A percentile compares a stretch with the other conserved stretches of the same genome.
phyloP scores from a whole-genome alignment of 2,113 vertebrate species.

The Neolamprologus sp. region DNA sequence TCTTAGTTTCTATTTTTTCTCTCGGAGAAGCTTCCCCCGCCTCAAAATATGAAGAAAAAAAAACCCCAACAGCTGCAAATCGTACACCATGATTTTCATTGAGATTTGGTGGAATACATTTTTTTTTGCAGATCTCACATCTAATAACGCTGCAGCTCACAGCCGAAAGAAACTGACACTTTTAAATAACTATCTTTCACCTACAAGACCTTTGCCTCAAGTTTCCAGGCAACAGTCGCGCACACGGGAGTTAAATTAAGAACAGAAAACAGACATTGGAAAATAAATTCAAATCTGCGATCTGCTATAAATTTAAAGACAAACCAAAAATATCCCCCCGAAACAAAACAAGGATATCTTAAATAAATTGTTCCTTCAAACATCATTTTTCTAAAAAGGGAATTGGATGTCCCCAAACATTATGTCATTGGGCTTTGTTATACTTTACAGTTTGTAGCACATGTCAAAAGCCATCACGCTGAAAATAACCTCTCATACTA shows the following conservation, averaged over 20 bases:
- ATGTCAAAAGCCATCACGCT: background rate
- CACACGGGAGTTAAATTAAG: background rate
- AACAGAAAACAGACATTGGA: background rate
- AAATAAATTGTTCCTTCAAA: background rate
- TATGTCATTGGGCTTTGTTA: background rate
- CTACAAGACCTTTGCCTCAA: background rate
- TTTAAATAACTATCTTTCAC: background rate
- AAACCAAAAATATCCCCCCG: background rate
- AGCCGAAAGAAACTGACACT: background rate
- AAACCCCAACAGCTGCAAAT: accelerated
- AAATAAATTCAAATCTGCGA: background rate
- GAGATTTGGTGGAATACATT: background rate
- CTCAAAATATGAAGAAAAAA: background rate
- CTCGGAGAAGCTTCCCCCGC: background rate
- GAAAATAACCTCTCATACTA: background rate
- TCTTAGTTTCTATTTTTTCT: background rate
- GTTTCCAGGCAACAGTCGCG: background rate
- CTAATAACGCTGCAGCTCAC: background rate
- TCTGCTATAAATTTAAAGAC: background rate
- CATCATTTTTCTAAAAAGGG: background rate
- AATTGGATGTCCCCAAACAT: background rate
- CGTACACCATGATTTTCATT: background rate
- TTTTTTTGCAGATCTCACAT: background rate
- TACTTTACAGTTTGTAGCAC: background rate
- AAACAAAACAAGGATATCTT: background rate